phyloP scores from a whole-genome alignment of 2,888 invertebrate genomes.

The Lochmaea crataegi region DNA sequence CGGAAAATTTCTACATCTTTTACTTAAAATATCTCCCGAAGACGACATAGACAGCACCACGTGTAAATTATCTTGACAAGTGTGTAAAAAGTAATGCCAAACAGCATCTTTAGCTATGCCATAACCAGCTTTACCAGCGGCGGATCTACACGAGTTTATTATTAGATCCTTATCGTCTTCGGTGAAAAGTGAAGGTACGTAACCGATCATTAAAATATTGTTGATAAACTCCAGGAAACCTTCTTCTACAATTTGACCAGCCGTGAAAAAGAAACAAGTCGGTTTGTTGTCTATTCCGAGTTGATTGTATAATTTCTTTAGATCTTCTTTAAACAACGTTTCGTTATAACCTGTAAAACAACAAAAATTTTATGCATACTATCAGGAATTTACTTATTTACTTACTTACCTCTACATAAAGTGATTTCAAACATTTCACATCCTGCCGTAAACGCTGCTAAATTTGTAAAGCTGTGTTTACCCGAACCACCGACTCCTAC shows the following conservation, averaged over 20 bases:
- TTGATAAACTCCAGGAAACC: conserved; percentile 91
- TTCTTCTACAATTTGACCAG: conserved; percentile 84
- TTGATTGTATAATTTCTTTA: conserved; percentile 81
- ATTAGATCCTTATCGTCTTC: conserved; percentile 91
- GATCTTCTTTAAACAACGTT: conserved; percentile 84
- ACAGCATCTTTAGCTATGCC: conserved; percentile 83
- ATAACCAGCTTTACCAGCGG: conserved; percentile 77
- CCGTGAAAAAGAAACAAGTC: conserved; percentile 85
- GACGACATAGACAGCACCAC: conserved; percentile 94
- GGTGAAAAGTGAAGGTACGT: conserved; percentile 86
- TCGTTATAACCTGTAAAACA: conserved; percentile 76
- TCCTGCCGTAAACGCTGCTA: conserved; percentile 87
- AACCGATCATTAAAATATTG: conserved; percentile 88
- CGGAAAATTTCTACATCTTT: conserved; percentile 89
- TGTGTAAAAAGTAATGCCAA: conserved; percentile 85
- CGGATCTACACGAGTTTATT: conserved; percentile 74
- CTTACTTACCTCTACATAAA: conserved; percentile 72
- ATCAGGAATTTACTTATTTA: no score
- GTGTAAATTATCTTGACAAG: conserved; percentile 85
- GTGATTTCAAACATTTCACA: conserved; percentile 86
- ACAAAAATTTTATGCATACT: neutral
- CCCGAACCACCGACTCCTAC: conserved; percentile 93
- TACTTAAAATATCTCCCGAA: conserved; percentile 83
- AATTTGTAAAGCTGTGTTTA: conserved; percentile 82
- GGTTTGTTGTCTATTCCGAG: conserved; percentile 84